phyloP scores from a whole-genome alignment of 2,888 invertebrate species.

The Myopa testacea region DNA sequence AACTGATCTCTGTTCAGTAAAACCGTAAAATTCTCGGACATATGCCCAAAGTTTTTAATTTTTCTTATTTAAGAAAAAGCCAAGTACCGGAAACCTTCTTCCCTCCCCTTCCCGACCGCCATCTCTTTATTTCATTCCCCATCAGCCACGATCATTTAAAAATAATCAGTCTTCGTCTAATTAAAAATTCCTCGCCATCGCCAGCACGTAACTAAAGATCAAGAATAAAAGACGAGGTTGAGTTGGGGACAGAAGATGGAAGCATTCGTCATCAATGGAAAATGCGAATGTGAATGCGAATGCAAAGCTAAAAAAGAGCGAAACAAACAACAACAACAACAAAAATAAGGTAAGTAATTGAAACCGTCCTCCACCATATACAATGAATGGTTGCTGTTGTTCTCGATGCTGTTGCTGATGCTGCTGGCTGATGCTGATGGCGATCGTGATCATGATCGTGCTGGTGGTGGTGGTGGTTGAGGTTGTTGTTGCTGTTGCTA shows the following conservation, averaged over 20 bases:
- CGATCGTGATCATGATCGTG: constrained; percentile 6
- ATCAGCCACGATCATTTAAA: constrained; percentile 9
- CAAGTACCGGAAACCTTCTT: constrained; percentile 10
- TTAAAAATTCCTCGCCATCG: constrained; percentile 22
- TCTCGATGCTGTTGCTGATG: constrained; percentile 7
- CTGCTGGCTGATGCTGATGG: constrained; percentile 3
- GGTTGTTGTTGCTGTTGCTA: constrained; percentile 31
- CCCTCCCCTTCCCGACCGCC: not conserved
- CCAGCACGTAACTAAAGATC: not conserved
- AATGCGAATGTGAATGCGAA: constrained; percentile 41
- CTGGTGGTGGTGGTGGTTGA: not conserved
- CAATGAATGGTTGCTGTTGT: constrained; percentile 32
- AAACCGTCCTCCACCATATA: constrained; percentile 34
- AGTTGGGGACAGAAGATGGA: not conserved
- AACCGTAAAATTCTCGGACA: no score
- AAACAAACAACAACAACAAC: constrained; percentile 24
- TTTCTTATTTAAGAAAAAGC: no score
- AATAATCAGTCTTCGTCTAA: constrained; percentile 20
- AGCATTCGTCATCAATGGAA: constrained; percentile 46
- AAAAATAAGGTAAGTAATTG: constrained; percentile 36
- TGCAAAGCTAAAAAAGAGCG: constrained; percentile 16
- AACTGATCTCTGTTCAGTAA: no score
- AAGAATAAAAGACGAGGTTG: not conserved
- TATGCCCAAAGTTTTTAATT: not conserved
- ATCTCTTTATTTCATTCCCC: not conserved